Evolutionary conservation across 2,797 vertebrate genomes (phyloP).

Genomic region (Hippocampus kuda): DNA sequence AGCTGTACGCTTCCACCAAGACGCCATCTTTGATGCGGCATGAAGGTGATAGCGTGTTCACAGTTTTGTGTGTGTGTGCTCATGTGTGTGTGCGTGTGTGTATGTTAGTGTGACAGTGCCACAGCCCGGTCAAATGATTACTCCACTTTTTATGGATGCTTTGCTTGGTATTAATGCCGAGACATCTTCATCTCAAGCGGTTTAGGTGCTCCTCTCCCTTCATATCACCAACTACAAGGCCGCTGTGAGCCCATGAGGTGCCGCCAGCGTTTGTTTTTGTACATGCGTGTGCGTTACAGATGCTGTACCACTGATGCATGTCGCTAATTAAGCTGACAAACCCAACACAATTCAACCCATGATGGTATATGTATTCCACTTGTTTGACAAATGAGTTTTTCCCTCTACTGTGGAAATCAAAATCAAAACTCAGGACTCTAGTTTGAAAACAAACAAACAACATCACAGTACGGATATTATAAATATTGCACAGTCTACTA

Average conservation of each 20-base stretch:
- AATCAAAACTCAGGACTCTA: no score
- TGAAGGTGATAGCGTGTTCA: constrained; percentile 28
- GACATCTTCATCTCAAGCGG: constrained; percentile 59
- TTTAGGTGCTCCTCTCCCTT: constrained; percentile 28
- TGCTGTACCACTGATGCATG: constrained; percentile 52
- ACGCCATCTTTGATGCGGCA: constrained; percentile 15
- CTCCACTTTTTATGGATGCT: constrained; percentile 29
- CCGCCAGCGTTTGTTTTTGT: constrained; percentile 47
- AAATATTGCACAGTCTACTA: no score
- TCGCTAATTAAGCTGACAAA: constrained; percentile 66
- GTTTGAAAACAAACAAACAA: no score
- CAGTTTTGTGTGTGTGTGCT: not conserved
- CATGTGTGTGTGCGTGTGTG: not conserved
- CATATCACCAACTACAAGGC: constrained; percentile 43
- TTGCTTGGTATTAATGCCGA: constrained; percentile 21
- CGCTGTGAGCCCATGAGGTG: constrained; percentile 57
- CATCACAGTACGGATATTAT: no score
- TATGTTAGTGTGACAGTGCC: not conserved
- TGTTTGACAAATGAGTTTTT: constrained; percentile 14
- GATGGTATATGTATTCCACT: constrained; percentile 30
- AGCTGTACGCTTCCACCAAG: constrained; percentile 29
- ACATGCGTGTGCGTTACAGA: constrained; percentile 24
- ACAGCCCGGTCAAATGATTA: not conserved
- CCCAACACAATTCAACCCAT: constrained; percentile 33
- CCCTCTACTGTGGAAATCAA: not conserved